Conservation (phyloP, 2,888 invertebrate genomes). For the Caenorhabditis virilis region DNA sequence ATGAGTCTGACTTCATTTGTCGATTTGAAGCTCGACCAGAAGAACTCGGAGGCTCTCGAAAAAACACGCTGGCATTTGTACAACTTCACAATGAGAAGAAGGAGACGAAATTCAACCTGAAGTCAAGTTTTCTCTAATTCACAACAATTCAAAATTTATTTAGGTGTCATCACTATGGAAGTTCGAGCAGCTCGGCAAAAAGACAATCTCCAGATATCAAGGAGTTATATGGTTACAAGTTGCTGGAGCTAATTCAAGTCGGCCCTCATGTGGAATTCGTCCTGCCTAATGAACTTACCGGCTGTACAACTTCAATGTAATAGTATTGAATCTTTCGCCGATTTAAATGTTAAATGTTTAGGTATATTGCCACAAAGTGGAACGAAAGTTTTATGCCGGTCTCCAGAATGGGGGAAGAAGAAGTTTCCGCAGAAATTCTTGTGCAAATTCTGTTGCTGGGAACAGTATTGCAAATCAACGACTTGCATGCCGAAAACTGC, state of each 20-base stretch:
- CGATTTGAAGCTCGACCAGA: conserved; percentile 11
- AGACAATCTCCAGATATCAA: conserved; percentile 16
- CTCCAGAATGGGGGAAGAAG: conserved; percentile 9
- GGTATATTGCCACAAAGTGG: conserved; percentile 13
- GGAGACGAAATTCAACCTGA: conserved; percentile 13
- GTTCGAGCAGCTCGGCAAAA: background rate
- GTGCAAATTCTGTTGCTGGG: conserved; percentile 29
- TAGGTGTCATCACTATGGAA: conserved; percentile 17
- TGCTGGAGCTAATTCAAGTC: conserved; percentile 9
- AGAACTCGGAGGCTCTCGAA: conserved; percentile 12
- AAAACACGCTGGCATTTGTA: conserved; percentile 11
- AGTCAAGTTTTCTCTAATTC: conserved; percentile 10
- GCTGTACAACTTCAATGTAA: conserved; percentile 9
- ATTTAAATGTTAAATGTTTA: conserved; percentile 10
- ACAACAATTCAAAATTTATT: conserved; percentile 1
- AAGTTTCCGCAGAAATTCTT: conserved; percentile 14
- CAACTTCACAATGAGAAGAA: conserved; percentile 11
- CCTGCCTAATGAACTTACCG: conserved; percentile 9
- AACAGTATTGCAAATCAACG: conserved; percentile 20
- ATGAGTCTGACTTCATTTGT: conserved; percentile 16
- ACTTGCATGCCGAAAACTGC: conserved; percentile 33
- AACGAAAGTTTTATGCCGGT: conserved; percentile 7
- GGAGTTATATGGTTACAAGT: conserved; percentile 10
- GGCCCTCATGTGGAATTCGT: conserved; percentile 7
- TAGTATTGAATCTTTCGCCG: conserved; percentile 4